Evolutionary conservation across 2,888 invertebrate genomes (phyloP).

Genomic region (Drosophila cognata): DNA sequence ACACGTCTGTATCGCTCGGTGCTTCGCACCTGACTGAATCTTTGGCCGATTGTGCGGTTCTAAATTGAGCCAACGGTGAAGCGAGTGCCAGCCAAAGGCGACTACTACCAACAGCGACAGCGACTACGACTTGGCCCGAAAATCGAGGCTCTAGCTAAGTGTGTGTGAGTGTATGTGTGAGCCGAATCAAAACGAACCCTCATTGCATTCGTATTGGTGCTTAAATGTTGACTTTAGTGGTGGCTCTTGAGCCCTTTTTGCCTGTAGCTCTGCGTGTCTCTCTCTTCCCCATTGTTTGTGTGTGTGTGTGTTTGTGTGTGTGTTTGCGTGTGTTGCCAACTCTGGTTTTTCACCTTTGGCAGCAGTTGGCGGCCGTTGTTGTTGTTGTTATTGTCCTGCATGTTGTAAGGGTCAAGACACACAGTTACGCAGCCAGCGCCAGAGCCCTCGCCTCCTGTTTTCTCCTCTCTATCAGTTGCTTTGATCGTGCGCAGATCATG

Average conservation of each 20-base stretch:
- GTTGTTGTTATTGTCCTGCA: slow-evolving; percentile 61
- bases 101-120: slow-evolving; percentile 32
- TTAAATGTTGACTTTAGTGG: slow-evolving; percentile 65
- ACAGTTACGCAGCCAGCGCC: slow-evolving; percentile 78
- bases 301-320: slow-evolving; percentile 3
- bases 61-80: slow-evolving; percentile 82
- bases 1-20: slow-evolving; percentile 85
- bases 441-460: slow-evolving; percentile 26
- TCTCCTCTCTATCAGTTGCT: slow-evolving; percentile 61
- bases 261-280: background rate
- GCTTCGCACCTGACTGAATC: slow-evolving; percentile 86
- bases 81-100: slow-evolving; percentile 54
- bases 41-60: slow-evolving; percentile 81
- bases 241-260: slow-evolving; percentile 62
- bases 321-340: slow-evolving; percentile 60
- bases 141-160: slow-evolving; percentile 57
- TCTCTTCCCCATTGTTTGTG: slow-evolving; percentile 8
- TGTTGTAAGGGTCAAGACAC: slow-evolving; percentile 79
- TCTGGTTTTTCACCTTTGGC: slow-evolving; percentile 82
- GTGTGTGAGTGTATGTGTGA: slow-evolving; percentile 43
- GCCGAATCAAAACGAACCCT: slow-evolving; percentile 79
- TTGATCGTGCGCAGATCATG: slow-evolving; percentile 67
- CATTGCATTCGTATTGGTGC: slow-evolving; percentile 57
- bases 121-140: slow-evolving; percentile 68
- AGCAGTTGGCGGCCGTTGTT: slow-evolving; percentile 76